Evolutionary conservation across 2,888 invertebrate genomes (phyloP).

Genomic region (Halictus quadricinctus): DNA sequence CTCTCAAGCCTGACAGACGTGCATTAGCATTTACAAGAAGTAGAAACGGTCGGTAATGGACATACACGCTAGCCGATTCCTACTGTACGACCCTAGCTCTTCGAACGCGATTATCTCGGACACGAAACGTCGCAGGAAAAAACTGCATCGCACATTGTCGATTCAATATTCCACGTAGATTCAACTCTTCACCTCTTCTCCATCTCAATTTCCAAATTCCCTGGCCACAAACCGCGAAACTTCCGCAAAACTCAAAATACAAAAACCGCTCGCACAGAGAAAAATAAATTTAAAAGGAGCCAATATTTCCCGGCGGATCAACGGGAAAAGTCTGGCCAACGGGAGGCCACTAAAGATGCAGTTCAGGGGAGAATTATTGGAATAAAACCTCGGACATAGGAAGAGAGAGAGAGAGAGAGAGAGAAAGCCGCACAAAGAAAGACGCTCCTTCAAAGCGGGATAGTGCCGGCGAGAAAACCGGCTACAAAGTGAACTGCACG

Average conservation of each 20-base stretch:
- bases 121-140: not conserved
- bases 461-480: not conserved
- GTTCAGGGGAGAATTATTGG: not conserved
- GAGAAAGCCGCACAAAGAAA: not conserved
- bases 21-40: constrained; percentile 2
- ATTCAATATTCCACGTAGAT: not conserved
- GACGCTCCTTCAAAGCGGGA: not conserved
- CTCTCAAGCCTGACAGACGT: not conserved
- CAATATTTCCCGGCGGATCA: not conserved
- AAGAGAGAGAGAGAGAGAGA: not conserved
- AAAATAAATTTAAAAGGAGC: not conserved
- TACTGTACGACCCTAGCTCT: not conserved
- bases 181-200: not conserved
- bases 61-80: not conserved
- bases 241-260: not conserved
- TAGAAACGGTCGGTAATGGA: not conserved
- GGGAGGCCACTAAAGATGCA: not conserved
- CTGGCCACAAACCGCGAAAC: not conserved
- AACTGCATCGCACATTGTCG: not conserved
- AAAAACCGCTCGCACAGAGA: not conserved
- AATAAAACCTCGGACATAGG: not conserved
- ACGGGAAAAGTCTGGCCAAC: not conserved
- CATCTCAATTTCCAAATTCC: not conserved
- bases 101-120: not conserved
- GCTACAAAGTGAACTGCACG: constrained; percentile 4